Conservation (phyloP, 2,888 invertebrate genomes). For the Hanleya hanleyi region DNA sequence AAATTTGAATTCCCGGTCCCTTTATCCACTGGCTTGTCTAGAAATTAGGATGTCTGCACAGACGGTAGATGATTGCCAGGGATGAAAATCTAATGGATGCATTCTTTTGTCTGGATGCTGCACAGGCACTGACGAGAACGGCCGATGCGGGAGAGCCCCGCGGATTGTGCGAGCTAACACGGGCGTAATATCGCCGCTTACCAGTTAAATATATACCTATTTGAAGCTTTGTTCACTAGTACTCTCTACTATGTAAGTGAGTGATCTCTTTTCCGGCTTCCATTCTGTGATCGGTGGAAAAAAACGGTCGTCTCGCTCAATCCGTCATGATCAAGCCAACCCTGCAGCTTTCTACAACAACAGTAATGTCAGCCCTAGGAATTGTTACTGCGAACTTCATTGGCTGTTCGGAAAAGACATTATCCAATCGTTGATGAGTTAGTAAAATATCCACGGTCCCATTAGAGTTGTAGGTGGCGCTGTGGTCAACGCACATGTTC, state of each 20-base stretch:
- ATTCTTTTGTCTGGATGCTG: neutral
- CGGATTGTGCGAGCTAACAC: no score
- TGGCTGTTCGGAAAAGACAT: neutral
- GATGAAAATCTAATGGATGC: no score
- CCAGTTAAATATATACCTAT: neutral
- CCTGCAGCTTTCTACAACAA: neutral
- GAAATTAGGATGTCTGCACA: no score
- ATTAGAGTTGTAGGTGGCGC: neutral
- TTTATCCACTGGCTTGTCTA: no score
- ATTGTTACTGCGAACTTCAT: neutral
- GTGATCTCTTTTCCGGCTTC: neutral
- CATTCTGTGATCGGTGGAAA: neutral
- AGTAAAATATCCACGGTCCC: neutral
- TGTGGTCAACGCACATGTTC: no score
- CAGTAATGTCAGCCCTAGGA: neutral
- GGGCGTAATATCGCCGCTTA: no score
- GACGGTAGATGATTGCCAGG: no score
- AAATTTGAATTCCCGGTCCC: no score
- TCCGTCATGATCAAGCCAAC: neutral
- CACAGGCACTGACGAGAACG: no score
- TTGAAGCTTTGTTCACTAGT: neutral
- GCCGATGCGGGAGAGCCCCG: no score
- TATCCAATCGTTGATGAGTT: neutral
- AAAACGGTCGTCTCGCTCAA: neutral
- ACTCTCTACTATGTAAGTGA: neutral